These are phyloP conservation scores for Coilia nasus DNA, from an alignment of 2,797 vertebrate species.

Conservation along the genomic window DNA sequence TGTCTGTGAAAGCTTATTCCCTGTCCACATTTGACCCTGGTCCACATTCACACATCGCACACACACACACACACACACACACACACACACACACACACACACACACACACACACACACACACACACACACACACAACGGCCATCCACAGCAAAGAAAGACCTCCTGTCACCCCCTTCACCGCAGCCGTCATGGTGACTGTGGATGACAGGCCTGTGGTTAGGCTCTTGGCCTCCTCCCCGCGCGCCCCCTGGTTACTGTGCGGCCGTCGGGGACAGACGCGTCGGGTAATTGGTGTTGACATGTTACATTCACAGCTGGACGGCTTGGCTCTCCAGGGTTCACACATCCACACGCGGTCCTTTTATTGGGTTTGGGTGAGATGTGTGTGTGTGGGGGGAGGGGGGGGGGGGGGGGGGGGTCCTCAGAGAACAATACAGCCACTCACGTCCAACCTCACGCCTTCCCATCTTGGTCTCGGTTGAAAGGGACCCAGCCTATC, in stretches of 20 bases:
- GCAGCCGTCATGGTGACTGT: neutral
- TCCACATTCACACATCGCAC: neutral
- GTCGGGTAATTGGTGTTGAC: slow-evolving; percentile 26
- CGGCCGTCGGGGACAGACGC: neutral
- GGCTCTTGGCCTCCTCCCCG: neutral
- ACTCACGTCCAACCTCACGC: slow-evolving; percentile 18
- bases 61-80: no score
- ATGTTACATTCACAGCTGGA: slow-evolving; percentile 30
- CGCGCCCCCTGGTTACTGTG: neutral
- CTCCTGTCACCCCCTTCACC: neutral
- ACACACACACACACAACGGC: neutral
- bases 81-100: no score
- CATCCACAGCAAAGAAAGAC: neutral
- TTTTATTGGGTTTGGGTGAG: neutral
- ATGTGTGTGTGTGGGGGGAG: no score
- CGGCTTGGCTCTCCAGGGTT: neutral
- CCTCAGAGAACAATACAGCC: slow-evolving; percentile 22
- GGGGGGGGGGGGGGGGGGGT: neutral
- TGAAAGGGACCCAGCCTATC: slow-evolving; percentile 54
- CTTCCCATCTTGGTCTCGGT: slow-evolving; percentile 47
- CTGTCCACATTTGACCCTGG: neutral
- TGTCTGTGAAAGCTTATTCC: neutral
- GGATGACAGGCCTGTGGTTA: neutral
- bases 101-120: no score
- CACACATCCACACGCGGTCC: neutral